Percentiles rank a stretch among this genome's conserved stretches.
phyloP scores from a whole-genome alignment of 1,140 invertebrate species.

The Ectropis grisescens region DNA sequence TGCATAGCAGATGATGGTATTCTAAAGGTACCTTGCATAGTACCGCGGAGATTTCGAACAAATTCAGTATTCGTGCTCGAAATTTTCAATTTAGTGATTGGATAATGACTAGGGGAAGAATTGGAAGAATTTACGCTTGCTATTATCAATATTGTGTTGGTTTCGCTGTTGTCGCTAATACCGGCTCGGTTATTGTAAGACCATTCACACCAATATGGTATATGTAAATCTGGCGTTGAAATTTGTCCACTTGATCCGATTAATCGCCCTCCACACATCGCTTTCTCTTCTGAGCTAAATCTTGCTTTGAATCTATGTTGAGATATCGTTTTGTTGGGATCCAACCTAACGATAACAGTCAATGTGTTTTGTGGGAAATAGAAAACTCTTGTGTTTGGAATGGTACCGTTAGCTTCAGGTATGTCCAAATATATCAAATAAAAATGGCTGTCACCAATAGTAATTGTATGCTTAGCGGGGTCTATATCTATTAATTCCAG shows the following conservation, averaged over 20 bases:
- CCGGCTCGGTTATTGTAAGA: too few relatives aligned
- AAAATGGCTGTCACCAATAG: slow-evolving; percentile 56
- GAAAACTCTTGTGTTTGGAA: slow-evolving; percentile 24
- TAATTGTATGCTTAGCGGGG: slow-evolving; percentile 22
- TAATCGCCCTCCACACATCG: slow-evolving; percentile 44
- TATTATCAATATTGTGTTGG: too few relatives aligned
- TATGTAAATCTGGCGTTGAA: slow-evolving; percentile 26
- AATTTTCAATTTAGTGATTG: too few relatives aligned
- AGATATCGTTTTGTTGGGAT: slow-evolving; percentile 22
- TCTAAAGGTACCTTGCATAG: too few relatives aligned
- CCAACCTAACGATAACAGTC: slow-evolving; percentile 70
- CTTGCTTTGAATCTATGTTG: slow-evolving; percentile 76
- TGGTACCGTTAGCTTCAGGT: slow-evolving; percentile 15
- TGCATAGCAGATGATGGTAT: slow-evolving; percentile 30
- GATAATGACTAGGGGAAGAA: too few relatives aligned
- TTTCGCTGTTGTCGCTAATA: too few relatives aligned
- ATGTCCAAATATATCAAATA: slow-evolving; percentile 42
- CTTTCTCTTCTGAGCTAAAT: slow-evolving; percentile 71
- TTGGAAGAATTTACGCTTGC: too few relatives aligned
- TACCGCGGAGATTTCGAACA: too few relatives aligned
- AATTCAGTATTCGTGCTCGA: too few relatives aligned
- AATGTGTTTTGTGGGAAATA: slow-evolving; percentile 77
- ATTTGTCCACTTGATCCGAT: slow-evolving; percentile 26
- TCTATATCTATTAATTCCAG: slow-evolving; percentile 41
- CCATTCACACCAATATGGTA: slow-evolving; percentile 44